These are phyloP conservation scores for Axea sp. DNA, from an alignment of 2,888 invertebrate species.

Conservation along the genomic window DNA sequence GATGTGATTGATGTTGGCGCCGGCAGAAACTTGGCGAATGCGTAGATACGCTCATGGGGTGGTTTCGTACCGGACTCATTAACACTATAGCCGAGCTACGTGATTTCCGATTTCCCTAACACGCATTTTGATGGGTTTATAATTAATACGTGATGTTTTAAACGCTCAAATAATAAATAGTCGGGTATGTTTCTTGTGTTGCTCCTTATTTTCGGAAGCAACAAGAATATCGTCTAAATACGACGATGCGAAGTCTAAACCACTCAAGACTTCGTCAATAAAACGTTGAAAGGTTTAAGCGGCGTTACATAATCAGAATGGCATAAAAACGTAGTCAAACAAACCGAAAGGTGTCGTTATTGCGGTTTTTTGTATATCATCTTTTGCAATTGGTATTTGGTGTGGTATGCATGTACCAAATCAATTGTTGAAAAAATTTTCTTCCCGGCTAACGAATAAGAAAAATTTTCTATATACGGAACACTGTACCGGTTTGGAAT, in stretches of 20 bases:
- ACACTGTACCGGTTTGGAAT: constrained; percentile 71
- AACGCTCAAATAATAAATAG: constrained; percentile 38
- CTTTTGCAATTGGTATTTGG: constrained; percentile 62
- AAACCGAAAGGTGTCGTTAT: constrained; percentile 70
- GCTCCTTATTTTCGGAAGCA: constrained; percentile 32
- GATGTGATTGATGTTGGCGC: constrained; percentile 2
- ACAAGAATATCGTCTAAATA: constrained; percentile 64
- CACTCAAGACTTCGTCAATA: constrained; percentile 45
- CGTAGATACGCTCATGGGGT: constrained; percentile 55
- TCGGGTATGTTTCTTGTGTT: constrained; percentile 47
- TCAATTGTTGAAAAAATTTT: constrained; percentile 5
- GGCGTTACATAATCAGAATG: constrained; percentile 69
- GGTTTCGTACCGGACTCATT: constrained; percentile 3
- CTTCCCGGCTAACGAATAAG: constrained; percentile 9
- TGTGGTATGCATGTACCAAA: constrained; percentile 63
- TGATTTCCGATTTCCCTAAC: constrained; percentile 65
- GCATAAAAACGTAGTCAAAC: constrained; percentile 67
- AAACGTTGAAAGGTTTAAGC: constrained; percentile 65
- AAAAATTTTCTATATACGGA: constrained; percentile 68
- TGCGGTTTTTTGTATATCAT: constrained; percentile 62
- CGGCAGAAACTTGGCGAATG: not conserved
- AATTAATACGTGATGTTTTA: constrained; percentile 42
- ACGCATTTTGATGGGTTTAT: constrained; percentile 70
- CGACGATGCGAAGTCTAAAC: constrained; percentile 51
- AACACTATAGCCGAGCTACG: constrained; percentile 69